Conservation (phyloP, 1,140 invertebrate species). For the Camponotus pennsylvanicus region DNA sequence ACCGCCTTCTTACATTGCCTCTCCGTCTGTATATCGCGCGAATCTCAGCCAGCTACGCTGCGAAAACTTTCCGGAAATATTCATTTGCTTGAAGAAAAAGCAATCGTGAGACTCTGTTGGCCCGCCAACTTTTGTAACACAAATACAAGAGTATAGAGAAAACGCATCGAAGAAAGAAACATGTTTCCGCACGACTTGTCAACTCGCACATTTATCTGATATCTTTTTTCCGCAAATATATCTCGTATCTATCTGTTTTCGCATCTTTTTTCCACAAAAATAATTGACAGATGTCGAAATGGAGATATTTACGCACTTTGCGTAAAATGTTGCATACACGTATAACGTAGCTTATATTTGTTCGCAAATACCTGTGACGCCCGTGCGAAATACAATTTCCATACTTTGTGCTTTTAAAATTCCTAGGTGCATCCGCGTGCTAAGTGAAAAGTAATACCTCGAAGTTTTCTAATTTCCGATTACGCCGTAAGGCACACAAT, state of each 20-base stretch:
- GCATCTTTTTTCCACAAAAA: not conserved
- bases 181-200: not conserved
- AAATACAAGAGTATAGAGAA: slow-evolving; percentile 1
- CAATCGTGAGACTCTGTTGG: not conserved
- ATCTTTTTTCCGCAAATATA: not conserved
- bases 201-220: not conserved
- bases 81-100: slow-evolving; percentile 34
- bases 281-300: not conserved
- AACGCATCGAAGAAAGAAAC: not conserved
- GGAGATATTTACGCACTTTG: not conserved
- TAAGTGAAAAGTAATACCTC: slow-evolving; percentile 54
- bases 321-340: too few relatives aligned
- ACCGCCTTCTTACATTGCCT: not conserved
- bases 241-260: not conserved
- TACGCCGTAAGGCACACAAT: slow-evolving; percentile 36
- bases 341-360: not conserved
- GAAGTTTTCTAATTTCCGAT: slow-evolving; percentile 62
- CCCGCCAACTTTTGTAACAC: slow-evolving; percentile 1
- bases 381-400: slow-evolving; percentile 26
- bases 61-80: slow-evolving; percentile 42
- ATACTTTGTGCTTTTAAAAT: slow-evolving; percentile 34
- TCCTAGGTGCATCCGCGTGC: slow-evolving; percentile 30
- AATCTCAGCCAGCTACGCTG: slow-evolving; percentile 22
- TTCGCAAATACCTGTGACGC: not conserved
- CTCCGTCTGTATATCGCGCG: not conserved